Evolutionary conservation across 2,113 vertebrate genomes (phyloP).

Genomic region (Strigops habroptila): DNA sequence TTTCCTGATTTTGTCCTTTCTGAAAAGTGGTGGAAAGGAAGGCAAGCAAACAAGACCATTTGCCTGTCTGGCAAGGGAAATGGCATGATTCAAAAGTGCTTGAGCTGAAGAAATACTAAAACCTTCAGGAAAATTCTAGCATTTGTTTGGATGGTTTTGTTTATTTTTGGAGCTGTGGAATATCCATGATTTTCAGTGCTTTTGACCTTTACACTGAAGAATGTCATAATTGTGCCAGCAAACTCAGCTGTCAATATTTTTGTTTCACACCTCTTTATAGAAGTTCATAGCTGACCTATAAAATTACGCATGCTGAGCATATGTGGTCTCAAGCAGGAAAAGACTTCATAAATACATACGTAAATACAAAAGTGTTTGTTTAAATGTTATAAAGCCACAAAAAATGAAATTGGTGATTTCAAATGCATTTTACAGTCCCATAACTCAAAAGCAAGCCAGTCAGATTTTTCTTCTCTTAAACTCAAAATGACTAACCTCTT

Average conservation of each 20-base stretch:
- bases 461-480: neutral
- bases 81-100: neutral
- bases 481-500: neutral
- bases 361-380: constrained; percentile 25
- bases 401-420: neutral
- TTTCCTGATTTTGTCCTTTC: neutral
- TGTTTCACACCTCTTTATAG: constrained; percentile 51
- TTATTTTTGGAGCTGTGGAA: constrained; percentile 40
- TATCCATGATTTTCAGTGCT: constrained; percentile 15
- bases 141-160: neutral
- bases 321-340: constrained; percentile 36
- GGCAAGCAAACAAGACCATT: neutral
- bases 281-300: constrained; percentile 45
- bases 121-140: constrained; percentile 15
- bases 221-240: constrained; percentile 25
- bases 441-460: neutral
- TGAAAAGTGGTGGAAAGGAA: neutral
- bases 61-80: neutral
- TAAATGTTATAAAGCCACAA: neutral
- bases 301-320: constrained; percentile 40
- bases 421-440: neutral
- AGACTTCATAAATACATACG: constrained; percentile 41
- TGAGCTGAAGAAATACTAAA: neutral
- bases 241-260: constrained; percentile 58
- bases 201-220: constrained; percentile 42